phyloP scores from a whole-genome alignment of 2,797 vertebrate species.

The Podarcis siculus region DNA sequence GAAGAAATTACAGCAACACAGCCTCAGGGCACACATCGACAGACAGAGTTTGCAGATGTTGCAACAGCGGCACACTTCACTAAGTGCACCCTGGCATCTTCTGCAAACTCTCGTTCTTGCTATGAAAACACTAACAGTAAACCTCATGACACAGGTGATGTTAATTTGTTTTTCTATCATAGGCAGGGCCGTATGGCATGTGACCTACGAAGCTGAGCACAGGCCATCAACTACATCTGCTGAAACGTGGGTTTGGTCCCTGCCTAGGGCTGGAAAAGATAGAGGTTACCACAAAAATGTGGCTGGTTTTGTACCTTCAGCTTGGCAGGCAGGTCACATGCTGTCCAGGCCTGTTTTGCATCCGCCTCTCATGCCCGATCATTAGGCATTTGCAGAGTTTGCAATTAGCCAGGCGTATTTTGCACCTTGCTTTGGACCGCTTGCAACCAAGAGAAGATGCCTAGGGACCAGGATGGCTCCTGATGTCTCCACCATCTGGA shows the following conservation, averaged over 20 bases:
- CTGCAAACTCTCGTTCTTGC: neutral
- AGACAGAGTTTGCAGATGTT: neutral
- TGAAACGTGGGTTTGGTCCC: neutral
- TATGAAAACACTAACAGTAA: neutral
- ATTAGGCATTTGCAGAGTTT: neutral
- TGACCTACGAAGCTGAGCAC: neutral
- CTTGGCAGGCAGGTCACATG: neutral
- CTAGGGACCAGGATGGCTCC: too few relatives aligned
- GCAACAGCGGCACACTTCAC: neutral
- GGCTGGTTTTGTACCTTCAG: neutral
- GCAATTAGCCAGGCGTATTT: too few relatives aligned
- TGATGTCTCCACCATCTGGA: too few relatives aligned
- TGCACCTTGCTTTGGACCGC: too few relatives aligned
- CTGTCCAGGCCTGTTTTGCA: neutral
- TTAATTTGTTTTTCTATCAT: neutral
- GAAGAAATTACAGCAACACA: neutral
- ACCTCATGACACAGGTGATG: neutral
- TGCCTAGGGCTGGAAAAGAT: neutral
- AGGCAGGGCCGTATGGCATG: neutral
- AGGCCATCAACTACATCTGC: neutral
- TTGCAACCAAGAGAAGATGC: too few relatives aligned
- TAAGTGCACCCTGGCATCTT: neutral
- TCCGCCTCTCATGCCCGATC: neutral
- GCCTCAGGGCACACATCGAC: neutral
- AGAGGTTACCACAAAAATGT: too few relatives aligned